Base-by-base conservation (phyloP, 35 echinoderm and acorn worm species). In the Acanthaster planci region DNA sequence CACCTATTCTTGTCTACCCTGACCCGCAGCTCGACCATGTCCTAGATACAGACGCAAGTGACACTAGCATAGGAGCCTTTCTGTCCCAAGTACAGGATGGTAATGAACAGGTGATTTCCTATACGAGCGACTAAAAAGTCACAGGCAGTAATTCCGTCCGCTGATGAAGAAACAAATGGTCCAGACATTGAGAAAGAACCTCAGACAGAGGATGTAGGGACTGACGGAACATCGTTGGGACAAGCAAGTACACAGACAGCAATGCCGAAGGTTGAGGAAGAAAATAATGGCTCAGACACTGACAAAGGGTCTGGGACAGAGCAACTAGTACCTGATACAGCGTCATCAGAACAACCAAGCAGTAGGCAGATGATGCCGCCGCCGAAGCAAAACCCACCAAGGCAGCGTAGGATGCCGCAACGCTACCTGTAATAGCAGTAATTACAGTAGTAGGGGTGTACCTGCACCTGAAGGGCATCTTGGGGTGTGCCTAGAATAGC, bases 11-110 rank as follows among this genome's bases (percentile, higher is more conserved):
- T 14, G 40, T 80, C 0, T 93, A 88, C 67, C 91, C 85, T 42
- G 72, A 77, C 16, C 19, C 80, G 17, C 51, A 56, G 34, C 29
- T 38, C 5, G 44, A 52, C 5, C 84, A 78, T 50, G 78, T 87
- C 15, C 39, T 93, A 44, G 86, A 88, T 54, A 93, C 85, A 31
- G 86, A 93, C 56, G 91, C 91, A 2, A 88, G 91, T 39, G 55
- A 78, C 38, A 40, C 37, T 32, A 79, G 52, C 40, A 68, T 68
- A 19, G 80, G 80, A 30, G 86, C 67, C 23, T 80, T 93, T 23
- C 84, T 93, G 55, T 88, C 79, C 1, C 90, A 92, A 51, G 47
- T 64, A 38, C 77, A 88, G 5, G 77, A 83, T 27, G 90, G 64
- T 7, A 7, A 57, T 0, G 90, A 93, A 50, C 37, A 75, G 17